These are phyloP conservation scores for Siderastrea siderea DNA, from an alignment of 92 coral and sea anemone genomes.

Conservation along the genomic window DNA sequence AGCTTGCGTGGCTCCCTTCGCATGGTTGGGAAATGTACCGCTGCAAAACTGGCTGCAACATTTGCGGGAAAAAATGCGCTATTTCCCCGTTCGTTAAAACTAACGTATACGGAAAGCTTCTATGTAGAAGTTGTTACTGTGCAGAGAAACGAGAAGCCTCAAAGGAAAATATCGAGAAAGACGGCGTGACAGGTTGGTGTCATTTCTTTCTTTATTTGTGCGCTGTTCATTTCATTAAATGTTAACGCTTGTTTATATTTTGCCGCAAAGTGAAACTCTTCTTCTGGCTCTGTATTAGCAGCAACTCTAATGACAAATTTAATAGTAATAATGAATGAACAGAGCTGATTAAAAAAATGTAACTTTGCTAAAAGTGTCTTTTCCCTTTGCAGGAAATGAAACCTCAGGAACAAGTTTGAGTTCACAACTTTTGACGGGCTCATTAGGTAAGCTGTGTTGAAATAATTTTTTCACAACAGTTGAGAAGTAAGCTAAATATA, in stretches of 20 bases:
- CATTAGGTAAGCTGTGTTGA: no score
- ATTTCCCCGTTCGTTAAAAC: neutral
- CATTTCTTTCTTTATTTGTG: neutral
- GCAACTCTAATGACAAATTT: neutral
- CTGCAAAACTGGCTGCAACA: neutral
- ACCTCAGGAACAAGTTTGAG: neutral
- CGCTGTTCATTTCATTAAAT: neutral
- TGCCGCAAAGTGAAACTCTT: neutral
- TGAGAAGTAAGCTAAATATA: no score
- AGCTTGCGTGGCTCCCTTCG: constrained; percentile 11
- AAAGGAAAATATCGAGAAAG: neutral
- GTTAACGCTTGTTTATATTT: neutral
- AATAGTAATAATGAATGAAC: neutral
- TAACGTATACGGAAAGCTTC: neutral
- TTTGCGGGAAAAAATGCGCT: constrained; percentile 1
- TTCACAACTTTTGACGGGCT: no score
- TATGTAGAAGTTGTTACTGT: neutral
- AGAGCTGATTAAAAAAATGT: neutral
- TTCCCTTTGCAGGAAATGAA: neutral
- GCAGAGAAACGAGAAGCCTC: neutral
- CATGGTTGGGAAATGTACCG: neutral
- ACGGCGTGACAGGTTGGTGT: neutral
- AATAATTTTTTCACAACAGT: no score
- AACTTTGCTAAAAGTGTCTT: neutral
- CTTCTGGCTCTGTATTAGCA: neutral